Evolutionary conservation across 2,888 invertebrate genomes (phyloP).

Genomic region (Criorhina ranunculi): DNA sequence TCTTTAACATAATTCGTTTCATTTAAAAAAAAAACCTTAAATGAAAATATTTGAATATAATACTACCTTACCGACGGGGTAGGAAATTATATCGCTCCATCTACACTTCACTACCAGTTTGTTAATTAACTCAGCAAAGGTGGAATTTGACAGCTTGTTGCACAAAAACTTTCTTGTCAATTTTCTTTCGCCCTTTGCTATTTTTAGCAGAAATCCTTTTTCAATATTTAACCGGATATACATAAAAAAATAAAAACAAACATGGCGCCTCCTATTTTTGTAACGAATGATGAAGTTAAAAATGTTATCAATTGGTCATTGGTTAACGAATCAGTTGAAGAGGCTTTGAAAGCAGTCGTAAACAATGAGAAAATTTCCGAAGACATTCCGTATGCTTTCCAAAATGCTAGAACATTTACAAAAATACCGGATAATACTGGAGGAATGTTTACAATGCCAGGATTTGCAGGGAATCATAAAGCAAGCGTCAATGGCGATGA

Average conservation of each 20-base stretch:
- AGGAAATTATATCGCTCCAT: too few species aligned
- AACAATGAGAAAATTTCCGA: slow-evolving; percentile 30
- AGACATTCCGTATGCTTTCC: slow-evolving; percentile 78
- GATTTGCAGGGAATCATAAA: slow-evolving; percentile 83
- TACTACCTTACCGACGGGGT: too few species aligned
- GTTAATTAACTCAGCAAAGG: too few species aligned
- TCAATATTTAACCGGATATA: background rate
- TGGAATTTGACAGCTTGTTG: too few species aligned
- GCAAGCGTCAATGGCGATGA: slow-evolving; percentile 25
- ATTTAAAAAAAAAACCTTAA: too few species aligned
- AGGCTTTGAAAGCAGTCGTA: slow-evolving; percentile 82
- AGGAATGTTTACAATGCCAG: slow-evolving; percentile 85
- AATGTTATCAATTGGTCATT: slow-evolving; percentile 83
- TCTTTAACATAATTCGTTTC: too few species aligned
- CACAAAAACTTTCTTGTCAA: too few species aligned
- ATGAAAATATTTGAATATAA: too few species aligned
- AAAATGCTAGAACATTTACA: slow-evolving; percentile 82
- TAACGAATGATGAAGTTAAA: slow-evolving; percentile 82
- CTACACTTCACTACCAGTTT: too few species aligned
- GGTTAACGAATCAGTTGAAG: slow-evolving; percentile 83
- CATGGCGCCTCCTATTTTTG: slow-evolving; percentile 77
- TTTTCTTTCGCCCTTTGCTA: too few species aligned
- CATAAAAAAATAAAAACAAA: background rate
- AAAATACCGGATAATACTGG: slow-evolving; percentile 77
- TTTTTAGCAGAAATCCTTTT: background rate